Percentiles rank a stretch among this genome's conserved stretches.
These are phyloP conservation scores for Parthenolecanium corni DNA, from an alignment of 2,888 invertebrate species.

Conservation along the genomic window DNA sequence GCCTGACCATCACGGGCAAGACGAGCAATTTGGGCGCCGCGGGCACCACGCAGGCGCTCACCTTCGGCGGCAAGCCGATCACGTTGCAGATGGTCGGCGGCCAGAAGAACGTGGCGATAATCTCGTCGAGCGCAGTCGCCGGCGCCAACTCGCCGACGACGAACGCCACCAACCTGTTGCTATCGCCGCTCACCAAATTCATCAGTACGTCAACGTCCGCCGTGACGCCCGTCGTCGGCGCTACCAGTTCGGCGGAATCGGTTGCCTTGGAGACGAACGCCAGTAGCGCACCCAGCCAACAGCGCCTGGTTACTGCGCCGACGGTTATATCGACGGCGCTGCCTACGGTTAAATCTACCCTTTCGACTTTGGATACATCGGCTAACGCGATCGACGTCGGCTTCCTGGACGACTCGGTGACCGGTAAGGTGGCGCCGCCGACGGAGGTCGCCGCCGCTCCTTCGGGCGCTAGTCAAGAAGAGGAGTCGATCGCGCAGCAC, in stretches of 20 bases:
- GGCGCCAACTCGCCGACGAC: background rate
- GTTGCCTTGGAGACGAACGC: background rate
- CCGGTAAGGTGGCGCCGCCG: background rate
- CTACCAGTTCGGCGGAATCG: background rate
- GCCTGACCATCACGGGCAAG: slow-evolving; percentile 50
- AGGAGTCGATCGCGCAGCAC: background rate
- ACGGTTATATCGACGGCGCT: slow-evolving; percentile 5
- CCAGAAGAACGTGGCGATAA: slow-evolving; percentile 50
- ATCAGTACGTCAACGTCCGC: slow-evolving; percentile 1
- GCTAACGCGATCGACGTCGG: slow-evolving; percentile 2
- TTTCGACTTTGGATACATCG: slow-evolving; percentile 1
- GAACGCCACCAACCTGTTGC: background rate
- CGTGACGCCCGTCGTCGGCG: background rate
- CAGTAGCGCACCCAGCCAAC: background rate
- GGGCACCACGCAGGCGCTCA: slow-evolving; percentile 41
- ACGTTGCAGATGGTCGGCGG: slow-evolving; percentile 57
- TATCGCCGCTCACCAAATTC: slow-evolving; percentile 21
- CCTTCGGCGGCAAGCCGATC: slow-evolving; percentile 58
- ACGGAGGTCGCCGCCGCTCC: background rate
- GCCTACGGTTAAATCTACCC: background rate
- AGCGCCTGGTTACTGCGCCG: background rate
- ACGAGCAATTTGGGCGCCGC: slow-evolving; percentile 33
- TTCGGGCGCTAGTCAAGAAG: too few relatives aligned
- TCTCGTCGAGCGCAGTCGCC: background rate
- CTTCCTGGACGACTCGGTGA: slow-evolving; percentile 22